A percentile compares a stretch with the other conserved stretches of the same genome.
Conservation (phyloP, 2,888 invertebrate genomes). For the Heliconius aoede region DNA sequence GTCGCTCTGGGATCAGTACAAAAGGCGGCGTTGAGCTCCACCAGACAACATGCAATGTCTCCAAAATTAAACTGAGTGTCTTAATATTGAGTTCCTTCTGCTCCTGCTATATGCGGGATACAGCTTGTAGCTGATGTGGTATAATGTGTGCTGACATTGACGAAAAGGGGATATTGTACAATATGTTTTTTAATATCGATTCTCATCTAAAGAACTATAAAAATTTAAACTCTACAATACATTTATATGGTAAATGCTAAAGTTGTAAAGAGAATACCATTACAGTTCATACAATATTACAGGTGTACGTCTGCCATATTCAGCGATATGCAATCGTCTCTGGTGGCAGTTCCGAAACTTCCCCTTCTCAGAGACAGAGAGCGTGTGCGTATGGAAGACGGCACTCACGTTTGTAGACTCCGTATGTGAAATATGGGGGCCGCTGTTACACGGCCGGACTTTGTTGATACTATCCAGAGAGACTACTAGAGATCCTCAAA, state of each 20-base stretch:
- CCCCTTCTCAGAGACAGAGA: slow-evolving; percentile 87
- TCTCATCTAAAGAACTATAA: too few species aligned
- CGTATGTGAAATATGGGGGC: slow-evolving; percentile 94
- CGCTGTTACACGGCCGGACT: slow-evolving; percentile 88
- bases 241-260: too few species aligned
- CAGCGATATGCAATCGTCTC: slow-evolving; percentile 90
- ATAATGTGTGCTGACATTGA: too few species aligned
- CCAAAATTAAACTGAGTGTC: not conserved
- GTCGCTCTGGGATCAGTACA: not conserved
- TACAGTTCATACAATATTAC: slow-evolving; percentile 29
- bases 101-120: not conserved
- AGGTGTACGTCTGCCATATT: slow-evolving; percentile 92
- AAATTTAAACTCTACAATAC: not conserved
- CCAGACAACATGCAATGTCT: not conserved
- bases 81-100: not conserved
- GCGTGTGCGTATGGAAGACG: slow-evolving; percentile 93
- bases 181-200: too few species aligned
- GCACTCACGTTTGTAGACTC: slow-evolving; percentile 96
- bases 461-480: slow-evolving; percentile 89
- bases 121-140: too few species aligned
- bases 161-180: too few species aligned
- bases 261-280: not conserved
- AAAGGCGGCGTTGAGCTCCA: not conserved
- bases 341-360: slow-evolving; percentile 94
- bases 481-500: slow-evolving; percentile 90